Conservation (phyloP, 2,113 vertebrate genomes). For the Erythrolamprus reginae region DNA sequence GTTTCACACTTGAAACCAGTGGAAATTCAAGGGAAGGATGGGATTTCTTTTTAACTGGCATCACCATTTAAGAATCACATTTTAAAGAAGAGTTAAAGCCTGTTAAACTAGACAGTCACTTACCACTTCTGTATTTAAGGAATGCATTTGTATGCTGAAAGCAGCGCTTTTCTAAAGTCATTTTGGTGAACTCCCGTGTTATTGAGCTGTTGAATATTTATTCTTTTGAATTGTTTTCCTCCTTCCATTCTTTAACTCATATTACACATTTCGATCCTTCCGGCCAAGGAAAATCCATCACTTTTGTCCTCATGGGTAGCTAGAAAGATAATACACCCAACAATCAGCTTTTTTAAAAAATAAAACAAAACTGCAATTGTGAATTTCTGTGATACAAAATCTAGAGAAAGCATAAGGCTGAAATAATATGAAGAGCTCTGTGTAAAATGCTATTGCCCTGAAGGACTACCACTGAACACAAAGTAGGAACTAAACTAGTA, state of each 20-base stretch:
- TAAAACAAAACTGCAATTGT: constrained; percentile 2
- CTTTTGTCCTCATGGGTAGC: background rate
- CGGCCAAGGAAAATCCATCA: constrained; percentile 37
- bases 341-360: background rate
- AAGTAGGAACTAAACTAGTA: background rate
- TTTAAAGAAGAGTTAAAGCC: background rate
- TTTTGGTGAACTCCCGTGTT: constrained; percentile 28
- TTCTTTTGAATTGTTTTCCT: constrained; percentile 8
- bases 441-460: background rate
- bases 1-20: background rate
- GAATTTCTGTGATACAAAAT: background rate
- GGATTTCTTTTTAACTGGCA: background rate
- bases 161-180: background rate
- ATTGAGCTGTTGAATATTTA: constrained; percentile 34
- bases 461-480: background rate
- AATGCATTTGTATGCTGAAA: constrained; percentile 19
- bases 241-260: constrained; percentile 33
- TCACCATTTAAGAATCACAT: background rate
- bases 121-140: background rate
- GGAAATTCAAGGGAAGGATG: background rate
- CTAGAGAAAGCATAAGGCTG: background rate
- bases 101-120: background rate
- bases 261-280: constrained; percentile 9
- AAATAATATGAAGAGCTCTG: background rate
- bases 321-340: constrained; percentile 10